A percentile compares a stretch with the other conserved stretches of the same genome.
Evolutionary conservation across 1,140 invertebrate genomes (phyloP).

Genomic region (Drosophila ogumai): DNA sequence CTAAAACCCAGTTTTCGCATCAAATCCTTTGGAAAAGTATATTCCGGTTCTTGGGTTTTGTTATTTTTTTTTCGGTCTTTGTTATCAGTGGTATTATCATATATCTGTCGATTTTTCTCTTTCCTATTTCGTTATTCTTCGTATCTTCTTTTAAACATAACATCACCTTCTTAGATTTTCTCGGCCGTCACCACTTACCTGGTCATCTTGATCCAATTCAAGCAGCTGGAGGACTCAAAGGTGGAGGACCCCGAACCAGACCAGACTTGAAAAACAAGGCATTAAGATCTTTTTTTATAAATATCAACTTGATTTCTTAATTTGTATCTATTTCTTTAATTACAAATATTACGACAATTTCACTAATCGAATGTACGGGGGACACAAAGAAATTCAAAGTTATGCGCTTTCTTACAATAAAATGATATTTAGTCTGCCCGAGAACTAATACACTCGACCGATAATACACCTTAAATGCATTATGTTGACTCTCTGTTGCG

Average conservation of each 20-base stretch:
- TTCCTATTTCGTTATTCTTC: neutral
- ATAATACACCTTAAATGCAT: constrained; percentile 42
- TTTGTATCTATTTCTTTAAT: constrained; percentile 52
- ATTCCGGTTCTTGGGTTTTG: no score
- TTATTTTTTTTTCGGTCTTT: no score
- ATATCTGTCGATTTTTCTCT: no score
- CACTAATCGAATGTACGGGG: constrained; percentile 52
- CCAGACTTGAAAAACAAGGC: constrained; percentile 5
- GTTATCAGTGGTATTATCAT: no score
- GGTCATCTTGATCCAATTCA: constrained; percentile 83
- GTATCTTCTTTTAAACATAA: neutral
- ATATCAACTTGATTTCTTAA: constrained; percentile 29
- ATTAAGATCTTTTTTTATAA: neutral
- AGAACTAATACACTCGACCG: constrained; percentile 28
- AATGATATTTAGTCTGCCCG: constrained; percentile 30
- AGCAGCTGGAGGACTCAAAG: constrained; percentile 81
- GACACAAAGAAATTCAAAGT: constrained; percentile 23
- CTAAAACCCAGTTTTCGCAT: no score
- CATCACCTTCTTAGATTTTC: constrained; percentile 67
- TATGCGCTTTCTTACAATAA: constrained; percentile 8
- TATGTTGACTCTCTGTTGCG: constrained; percentile 15
- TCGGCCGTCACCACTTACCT: constrained; percentile 82
- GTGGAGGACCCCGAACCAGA: constrained; percentile 50
- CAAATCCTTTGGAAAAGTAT: no score
- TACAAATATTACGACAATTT: constrained; percentile 76